phyloP scores from a whole-genome alignment of 2,888 invertebrate genomes.

The Allolobophora icterica region DNA sequence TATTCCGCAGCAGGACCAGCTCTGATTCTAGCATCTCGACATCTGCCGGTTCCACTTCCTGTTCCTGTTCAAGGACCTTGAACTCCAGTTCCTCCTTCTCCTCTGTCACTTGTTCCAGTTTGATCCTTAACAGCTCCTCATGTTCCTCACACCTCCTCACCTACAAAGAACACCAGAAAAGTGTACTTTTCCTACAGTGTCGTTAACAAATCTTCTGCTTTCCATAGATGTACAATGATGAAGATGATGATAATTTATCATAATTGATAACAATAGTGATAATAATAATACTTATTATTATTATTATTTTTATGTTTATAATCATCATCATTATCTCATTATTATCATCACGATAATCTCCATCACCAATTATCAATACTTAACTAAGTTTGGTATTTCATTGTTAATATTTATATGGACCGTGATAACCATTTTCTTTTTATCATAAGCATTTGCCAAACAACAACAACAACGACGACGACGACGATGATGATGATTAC shows the following conservation, averaged over 20 bases:
- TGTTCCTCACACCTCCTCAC: background rate
- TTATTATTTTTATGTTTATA: background rate
- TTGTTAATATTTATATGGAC: too few species aligned
- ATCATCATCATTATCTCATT: too few species aligned
- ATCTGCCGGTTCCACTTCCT: background rate
- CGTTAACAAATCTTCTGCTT: background rate
- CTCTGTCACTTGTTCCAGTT: slow-evolving; percentile 20
- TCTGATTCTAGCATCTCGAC: background rate
- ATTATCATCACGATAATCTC: too few species aligned
- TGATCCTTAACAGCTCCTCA: background rate
- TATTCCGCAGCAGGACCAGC: background rate
- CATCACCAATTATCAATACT: too few species aligned
- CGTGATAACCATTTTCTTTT: too few species aligned
- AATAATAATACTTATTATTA: background rate
- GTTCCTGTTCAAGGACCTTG: background rate
- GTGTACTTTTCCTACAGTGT: background rate
- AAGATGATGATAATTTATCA: too few species aligned
- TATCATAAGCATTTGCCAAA: background rate
- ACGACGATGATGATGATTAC: background rate
- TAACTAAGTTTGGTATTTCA: too few species aligned
- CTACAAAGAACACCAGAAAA: background rate
- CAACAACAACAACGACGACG: background rate
- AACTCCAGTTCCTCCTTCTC: slow-evolving; percentile 27
- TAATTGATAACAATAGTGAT: background rate
- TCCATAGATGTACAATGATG: background rate